These are phyloP conservation scores for Epizoanthus ramosus DNA, from an alignment of 92 coral and sea anemone genomes.

Conservation along the genomic window DNA sequence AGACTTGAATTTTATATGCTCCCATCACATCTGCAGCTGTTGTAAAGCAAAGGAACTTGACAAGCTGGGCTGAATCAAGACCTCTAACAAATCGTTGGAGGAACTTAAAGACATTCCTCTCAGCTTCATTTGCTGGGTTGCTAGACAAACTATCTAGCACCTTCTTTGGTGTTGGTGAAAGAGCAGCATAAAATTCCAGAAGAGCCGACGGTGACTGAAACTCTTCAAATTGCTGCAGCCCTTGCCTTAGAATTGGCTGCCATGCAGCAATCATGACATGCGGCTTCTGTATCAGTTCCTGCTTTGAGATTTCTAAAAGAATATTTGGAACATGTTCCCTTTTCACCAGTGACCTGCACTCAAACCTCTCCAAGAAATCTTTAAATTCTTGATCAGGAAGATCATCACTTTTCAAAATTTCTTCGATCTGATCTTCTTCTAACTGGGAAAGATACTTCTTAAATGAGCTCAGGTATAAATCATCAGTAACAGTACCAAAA, in stretches of 20 bases:
- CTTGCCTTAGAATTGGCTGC: constrained; percentile 24
- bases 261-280: constrained; percentile 48
- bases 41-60: not conserved
- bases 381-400: constrained; percentile 22
- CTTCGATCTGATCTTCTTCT: constrained; percentile 34
- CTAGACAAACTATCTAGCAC: constrained; percentile 13
- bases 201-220: constrained; percentile 28
- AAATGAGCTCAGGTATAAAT: constrained; percentile 30
- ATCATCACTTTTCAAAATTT: constrained; percentile 13
- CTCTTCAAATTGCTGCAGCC: constrained; percentile 21
- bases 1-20: not conserved
- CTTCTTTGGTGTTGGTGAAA: constrained; percentile 41
- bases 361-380: constrained; percentile 27
- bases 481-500: constrained; percentile 45
- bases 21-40: constrained; percentile 30
- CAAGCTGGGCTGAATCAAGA: not conserved
- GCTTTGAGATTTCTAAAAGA: constrained; percentile 28
- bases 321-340: constrained; percentile 21
- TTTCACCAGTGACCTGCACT: constrained; percentile 5
- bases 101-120: constrained; percentile 13
- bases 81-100: constrained; percentile 23
- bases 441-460: constrained; percentile 38
- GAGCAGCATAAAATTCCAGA: constrained; percentile 9
- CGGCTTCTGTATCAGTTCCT: constrained; percentile 51
- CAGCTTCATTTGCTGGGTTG: constrained; percentile 22